phyloP scores from a whole-genome alignment of 35 echinoderm and acorn worm genomes.

The Hemicentrotus pulcherrimus region DNA sequence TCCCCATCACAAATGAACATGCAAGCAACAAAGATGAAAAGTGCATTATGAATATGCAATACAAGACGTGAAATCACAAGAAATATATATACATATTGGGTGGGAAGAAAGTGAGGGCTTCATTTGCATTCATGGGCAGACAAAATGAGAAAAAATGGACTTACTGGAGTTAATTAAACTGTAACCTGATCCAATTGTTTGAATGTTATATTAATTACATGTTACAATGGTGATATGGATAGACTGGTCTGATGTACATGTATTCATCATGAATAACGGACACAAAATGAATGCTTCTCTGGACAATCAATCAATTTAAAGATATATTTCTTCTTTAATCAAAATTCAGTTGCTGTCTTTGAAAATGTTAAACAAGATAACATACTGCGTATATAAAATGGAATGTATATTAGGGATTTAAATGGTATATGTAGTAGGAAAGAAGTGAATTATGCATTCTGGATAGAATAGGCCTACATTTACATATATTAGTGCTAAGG shows the following conservation, averaged over 20 bases:
- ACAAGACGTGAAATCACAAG: background rate
- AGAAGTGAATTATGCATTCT: background rate
- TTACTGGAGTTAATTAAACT: background rate
- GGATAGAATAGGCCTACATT: too few relatives aligned
- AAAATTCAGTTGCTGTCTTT: background rate
- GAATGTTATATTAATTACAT: too few relatives aligned
- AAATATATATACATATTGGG: background rate
- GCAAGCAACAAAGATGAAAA: background rate
- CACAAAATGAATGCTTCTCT: constrained; percentile 13
- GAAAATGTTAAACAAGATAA: background rate
- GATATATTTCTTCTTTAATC: background rate
- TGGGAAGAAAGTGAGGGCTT: background rate
- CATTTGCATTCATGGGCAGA: background rate
- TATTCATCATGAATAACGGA: background rate
- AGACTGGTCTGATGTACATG: background rate
- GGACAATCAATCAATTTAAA: background rate
- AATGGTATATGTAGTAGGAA: background rate
- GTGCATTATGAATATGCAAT: background rate
- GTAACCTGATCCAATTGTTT: too few relatives aligned
- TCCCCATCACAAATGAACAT: background rate
- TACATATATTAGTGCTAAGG: background rate
- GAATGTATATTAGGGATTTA: background rate
- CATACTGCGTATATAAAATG: background rate
- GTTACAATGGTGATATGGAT: background rate
- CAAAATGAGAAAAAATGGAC: background rate